Percentiles rank a stretch among this genome's conserved stretches.
Evolutionary conservation across 2,888 invertebrate genomes (phyloP).

Genomic region (Harpagoxenus sublaevis): DNA sequence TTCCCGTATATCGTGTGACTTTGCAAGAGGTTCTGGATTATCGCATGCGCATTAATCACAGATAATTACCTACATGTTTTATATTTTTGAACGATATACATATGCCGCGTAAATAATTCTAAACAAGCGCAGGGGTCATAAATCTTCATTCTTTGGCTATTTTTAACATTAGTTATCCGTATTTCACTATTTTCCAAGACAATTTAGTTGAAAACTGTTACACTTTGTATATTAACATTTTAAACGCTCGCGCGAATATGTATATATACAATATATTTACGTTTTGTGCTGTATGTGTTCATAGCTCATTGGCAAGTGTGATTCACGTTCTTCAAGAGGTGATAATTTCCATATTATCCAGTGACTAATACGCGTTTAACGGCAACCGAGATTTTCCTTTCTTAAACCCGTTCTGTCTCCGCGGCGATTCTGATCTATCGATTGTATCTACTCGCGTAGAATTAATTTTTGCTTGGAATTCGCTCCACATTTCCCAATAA

Average conservation of each 20-base stretch:
- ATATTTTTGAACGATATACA: neutral
- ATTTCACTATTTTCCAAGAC: neutral
- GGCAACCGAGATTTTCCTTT: conserved; percentile 53
- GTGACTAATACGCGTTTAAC: conserved; percentile 70
- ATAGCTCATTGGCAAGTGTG: conserved; percentile 49
- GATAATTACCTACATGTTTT: neutral
- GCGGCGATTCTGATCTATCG: conserved; percentile 34
- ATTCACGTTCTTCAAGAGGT: conserved; percentile 59
- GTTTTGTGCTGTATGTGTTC: neutral
- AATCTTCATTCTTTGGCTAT: neutral
- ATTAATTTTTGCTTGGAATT: conserved; percentile 68
- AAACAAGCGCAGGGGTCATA: neutral
- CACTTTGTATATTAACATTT: conserved; percentile 1
- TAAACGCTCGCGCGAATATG: neutral
- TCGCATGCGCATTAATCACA: conserved; percentile 19
- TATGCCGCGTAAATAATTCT: neutral
- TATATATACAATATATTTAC: neutral
- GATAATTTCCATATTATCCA: conserved; percentile 68
- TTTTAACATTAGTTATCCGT: neutral
- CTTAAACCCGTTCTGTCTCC: conserved; percentile 63
- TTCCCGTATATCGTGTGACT: conserved; percentile 43
- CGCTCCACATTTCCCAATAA: conserved; percentile 76
- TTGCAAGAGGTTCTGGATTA: neutral
- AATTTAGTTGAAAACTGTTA: neutral
- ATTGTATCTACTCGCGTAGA: conserved; percentile 24